Base-by-base conservation (phyloP, 2,888 invertebrate genomes). In the Epistrophella euchroma region DNA sequence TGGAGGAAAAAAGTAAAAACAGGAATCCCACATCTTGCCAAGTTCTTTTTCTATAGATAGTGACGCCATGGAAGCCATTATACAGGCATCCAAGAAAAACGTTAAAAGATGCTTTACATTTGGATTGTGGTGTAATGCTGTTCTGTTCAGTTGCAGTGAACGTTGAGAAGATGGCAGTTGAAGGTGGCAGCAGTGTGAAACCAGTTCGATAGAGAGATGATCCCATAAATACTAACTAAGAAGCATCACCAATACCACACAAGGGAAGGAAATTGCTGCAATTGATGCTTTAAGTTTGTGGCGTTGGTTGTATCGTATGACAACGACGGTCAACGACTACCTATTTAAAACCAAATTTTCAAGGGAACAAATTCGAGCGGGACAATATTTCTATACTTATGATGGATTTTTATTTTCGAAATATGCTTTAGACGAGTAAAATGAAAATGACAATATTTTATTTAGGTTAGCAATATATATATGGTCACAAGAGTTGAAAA, bases 131-230 rank as follows among this genome's bases (percentile, higher is more conserved):
- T 60, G 22, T 22, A 15, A n/a, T n/a, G n/a, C n/a, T n/a, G n/a
- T n/a, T n/a, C n/a, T n/a, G 7, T 60, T 22, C 15, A 35, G 50
- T 58, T 35, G 40, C 43, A 45, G 64, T 47, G 32, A 43, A 56
- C 28, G 47, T 60, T 55, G 10, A 32, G 47, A 72, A 35, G 52
- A 25, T 62, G 60, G 76, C 50, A 13, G 55, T 40, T 47, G 32
- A 66, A 50, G 45, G 37, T 43, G 62, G 40, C 15, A 15, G 32
- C 15, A 47, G 17, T 19, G 19, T 68, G 73, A 70, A 83, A 83
- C 82, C 82, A 77, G 82, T 83, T 83, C 73, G 82, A 83, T 83
- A 73, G 55, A 72, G 73, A 72, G 73, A 83, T 83, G 82, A 83
- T 73, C 73, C 77, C 77, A 83, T 78, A 83, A 73, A 77, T 77